Evolutionary conservation across 1,140 invertebrate genomes (phyloP).

Genomic region (Augochlora pura): DNA sequence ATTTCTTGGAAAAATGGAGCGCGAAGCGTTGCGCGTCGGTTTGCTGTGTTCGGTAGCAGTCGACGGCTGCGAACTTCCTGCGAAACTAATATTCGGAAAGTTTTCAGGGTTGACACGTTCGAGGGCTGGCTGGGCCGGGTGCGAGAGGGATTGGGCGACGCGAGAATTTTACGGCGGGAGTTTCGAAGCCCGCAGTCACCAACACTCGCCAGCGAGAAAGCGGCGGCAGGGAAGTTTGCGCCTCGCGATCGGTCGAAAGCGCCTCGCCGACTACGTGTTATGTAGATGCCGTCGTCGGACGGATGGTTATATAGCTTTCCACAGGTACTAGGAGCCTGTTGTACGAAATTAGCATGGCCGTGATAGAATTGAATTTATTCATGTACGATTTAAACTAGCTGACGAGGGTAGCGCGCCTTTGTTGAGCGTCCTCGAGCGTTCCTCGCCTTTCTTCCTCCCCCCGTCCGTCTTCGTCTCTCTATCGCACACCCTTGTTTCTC

Average conservation of each 20-base stretch:
- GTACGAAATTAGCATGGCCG: constrained; percentile 69
- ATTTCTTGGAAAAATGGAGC: too few species aligned
- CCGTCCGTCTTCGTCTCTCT: neutral
- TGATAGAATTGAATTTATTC: constrained; percentile 74
- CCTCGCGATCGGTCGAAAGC: constrained; percentile 51
- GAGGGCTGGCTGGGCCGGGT: neutral
- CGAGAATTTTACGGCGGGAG: constrained; percentile 53
- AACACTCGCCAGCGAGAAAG: constrained; percentile 7
- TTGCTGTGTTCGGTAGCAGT: too few species aligned
- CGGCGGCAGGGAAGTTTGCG: constrained; percentile 41
- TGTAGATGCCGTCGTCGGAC: constrained; percentile 57
- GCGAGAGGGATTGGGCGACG: neutral
- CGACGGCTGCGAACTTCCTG: constrained; percentile 39
- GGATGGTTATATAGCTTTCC: constrained; percentile 54
- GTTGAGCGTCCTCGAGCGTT: constrained; percentile 44
- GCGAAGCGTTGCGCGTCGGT: too few species aligned
- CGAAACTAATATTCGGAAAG: constrained; percentile 58
- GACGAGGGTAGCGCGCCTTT: constrained; percentile 59
- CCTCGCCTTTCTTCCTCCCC: constrained; percentile 1
- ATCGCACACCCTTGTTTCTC: too few species aligned
- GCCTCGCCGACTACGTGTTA: constrained; percentile 61
- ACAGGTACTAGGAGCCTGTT: constrained; percentile 58
- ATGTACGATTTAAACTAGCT: constrained; percentile 71
- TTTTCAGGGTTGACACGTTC: constrained; percentile 46
- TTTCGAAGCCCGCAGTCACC: constrained; percentile 30